Conservation (phyloP, 1,140 invertebrate genomes). For the Microvelia longipes region DNA sequence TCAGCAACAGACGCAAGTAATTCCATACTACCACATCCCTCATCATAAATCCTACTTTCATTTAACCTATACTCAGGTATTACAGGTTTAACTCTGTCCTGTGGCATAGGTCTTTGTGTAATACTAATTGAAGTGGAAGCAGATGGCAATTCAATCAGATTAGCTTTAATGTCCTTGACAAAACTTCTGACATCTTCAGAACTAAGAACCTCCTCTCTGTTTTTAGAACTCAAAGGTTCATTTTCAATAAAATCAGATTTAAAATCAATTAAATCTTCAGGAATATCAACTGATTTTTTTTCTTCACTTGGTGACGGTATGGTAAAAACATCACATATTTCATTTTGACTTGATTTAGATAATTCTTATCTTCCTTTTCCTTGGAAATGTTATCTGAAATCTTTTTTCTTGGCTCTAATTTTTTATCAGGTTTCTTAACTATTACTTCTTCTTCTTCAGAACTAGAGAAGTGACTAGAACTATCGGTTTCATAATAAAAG, state of each 20-base stretch:
- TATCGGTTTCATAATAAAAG: slow-evolving; percentile 1
- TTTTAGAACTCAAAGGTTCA: neutral
- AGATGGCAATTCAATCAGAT: neutral
- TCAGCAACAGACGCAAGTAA: neutral
- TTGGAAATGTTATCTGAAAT: too few species aligned
- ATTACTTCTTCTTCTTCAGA: slow-evolving; percentile 3
- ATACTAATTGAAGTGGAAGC: neutral
- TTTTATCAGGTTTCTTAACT: too few species aligned
- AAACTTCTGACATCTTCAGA: neutral
- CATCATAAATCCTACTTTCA: neutral
- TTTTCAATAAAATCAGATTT: neutral
- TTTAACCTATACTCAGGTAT: neutral
- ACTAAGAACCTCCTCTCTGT: neutral
- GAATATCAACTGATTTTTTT: neutral
- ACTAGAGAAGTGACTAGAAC: slow-evolving; percentile 1
- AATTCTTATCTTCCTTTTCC: too few species aligned
- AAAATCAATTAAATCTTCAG: slow-evolving; percentile 2
- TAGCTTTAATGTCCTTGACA: neutral
- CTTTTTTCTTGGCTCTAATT: too few species aligned
- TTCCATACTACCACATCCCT: neutral
- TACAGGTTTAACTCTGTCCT: neutral
- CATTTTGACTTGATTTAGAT: too few species aligned
- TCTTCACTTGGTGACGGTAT: too few species aligned
- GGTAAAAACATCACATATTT: too few species aligned
- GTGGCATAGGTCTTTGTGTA: too few species aligned